A percentile compares a stretch with the other conserved stretches of the same genome.
phyloP scores from a whole-genome alignment of 2,113 vertebrate genomes.

The Pterocles orientalis region DNA sequence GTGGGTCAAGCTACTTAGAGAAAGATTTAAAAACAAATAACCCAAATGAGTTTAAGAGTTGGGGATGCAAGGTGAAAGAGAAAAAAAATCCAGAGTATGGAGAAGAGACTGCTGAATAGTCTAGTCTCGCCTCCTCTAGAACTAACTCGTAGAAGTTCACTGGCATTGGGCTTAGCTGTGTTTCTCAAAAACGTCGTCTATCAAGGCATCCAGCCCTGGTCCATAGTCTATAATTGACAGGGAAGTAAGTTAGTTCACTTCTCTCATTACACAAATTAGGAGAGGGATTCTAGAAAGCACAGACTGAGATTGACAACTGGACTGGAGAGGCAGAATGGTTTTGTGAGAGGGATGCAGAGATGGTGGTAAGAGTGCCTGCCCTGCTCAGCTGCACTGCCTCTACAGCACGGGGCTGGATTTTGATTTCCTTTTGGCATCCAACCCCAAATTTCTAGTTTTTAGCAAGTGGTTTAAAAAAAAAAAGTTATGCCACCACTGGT shows the following conservation, averaged over 20 bases:
- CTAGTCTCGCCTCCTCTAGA: background rate
- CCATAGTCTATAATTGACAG: background rate
- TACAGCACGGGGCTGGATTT: background rate
- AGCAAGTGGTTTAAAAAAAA: background rate
- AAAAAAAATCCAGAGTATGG: background rate
- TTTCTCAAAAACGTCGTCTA: background rate
- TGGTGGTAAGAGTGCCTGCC: background rate
- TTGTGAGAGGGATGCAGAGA: background rate
- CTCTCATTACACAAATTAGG: background rate
- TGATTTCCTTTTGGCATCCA: background rate
- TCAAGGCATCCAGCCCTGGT: background rate
- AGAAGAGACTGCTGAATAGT: background rate
- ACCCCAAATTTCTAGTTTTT: background rate
- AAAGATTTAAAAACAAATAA: background rate
- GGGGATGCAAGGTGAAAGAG: background rate
- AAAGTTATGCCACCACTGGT: background rate
- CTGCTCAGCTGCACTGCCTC: accelerated
- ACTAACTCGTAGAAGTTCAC: background rate
- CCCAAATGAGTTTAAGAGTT: background rate
- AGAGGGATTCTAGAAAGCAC: background rate
- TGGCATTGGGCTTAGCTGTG: background rate
- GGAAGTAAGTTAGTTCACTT: background rate
- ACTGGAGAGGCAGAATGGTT: background rate
- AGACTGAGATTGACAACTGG: background rate
- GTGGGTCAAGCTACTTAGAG: background rate